Base-by-base conservation (phyloP, 2,888 invertebrate genomes). In the Drosophila borealis region DNA sequence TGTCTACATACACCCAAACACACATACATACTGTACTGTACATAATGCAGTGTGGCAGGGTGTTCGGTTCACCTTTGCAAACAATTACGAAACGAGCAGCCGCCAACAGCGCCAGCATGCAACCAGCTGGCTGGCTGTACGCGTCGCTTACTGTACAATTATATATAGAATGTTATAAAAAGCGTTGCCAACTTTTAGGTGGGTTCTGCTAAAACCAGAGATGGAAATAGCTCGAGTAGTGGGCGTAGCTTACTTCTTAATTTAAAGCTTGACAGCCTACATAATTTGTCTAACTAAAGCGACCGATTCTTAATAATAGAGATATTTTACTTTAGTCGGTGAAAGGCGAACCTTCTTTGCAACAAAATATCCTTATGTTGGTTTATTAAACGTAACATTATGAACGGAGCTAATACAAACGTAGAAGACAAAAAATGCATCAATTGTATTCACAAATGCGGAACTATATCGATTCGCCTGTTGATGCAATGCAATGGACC, bases 101-200 rank as follows among this genome's bases (percentile, higher is more conserved):
- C 19, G 17, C 46, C 13, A 41, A 33, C 70, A 53, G 29, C 6
- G 29, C 29, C 29, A 29, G 8, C 46, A 48, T 42, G 42, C 44
- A 67, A 19, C 34, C 34, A 36, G 50, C 41, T 61, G 53, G 56
- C 21, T 36, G 14, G 48, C 56, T 41, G 51, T 51, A 63, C 49
- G 51, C 51, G 59, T 34, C 39, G 37, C 56, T 45, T 48, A 41
- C 66, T 57, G 72, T 70, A 75, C 64, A 74, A 63, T 74, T 88
- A 70, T 66, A 66, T 76, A 63, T 66, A 66, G 49, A 69, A 48
- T 25, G 25, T 45, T 67, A 50, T 68, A 62, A 64, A 71, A 49
- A 65, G 62, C 25, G 29, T 34, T 55, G 70, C 66, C 48, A 49
- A 62, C 74, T 66, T 70, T 71, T 49, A 48, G 59, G 48, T 49